A percentile compares a stretch with the other conserved stretches of the same genome.
These are phyloP conservation scores for Alca torda DNA, from an alignment of 2,797 vertebrate species.

Conservation along the genomic window DNA sequence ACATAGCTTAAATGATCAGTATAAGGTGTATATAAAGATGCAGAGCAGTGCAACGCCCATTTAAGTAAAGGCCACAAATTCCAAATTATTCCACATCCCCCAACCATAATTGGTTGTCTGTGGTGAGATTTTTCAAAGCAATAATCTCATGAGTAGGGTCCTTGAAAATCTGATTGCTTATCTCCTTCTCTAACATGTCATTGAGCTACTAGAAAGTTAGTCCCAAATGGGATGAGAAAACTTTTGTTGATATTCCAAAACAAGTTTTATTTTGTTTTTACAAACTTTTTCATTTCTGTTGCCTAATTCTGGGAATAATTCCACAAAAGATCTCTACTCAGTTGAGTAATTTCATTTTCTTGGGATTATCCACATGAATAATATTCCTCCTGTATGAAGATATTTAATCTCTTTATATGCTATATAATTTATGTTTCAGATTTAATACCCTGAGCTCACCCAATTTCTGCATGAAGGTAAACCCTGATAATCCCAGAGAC, in stretches of 20 bases:
- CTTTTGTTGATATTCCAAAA: background rate
- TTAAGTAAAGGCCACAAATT: background rate
- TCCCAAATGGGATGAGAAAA: background rate
- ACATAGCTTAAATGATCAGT: background rate
- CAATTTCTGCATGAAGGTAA: constrained; percentile 53
- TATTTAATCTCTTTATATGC: constrained; percentile 1
- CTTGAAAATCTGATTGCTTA: background rate
- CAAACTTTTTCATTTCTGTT: background rate
- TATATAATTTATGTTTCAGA: constrained; percentile 15
- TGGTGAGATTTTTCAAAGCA: background rate
- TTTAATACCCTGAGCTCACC: background rate
- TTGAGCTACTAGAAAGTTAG: background rate
- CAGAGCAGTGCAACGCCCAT: background rate
- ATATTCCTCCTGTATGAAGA: background rate
- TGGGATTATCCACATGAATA: background rate
- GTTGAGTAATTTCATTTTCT: background rate
- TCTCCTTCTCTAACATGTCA: background rate
- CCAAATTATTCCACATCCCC: background rate
- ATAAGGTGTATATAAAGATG: background rate
- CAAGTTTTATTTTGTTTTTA: background rate
- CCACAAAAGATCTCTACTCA: background rate
- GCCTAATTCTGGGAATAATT: background rate
- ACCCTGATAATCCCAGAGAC: constrained; percentile 62
- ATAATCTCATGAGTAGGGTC: background rate
- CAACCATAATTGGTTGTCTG: accelerated